Base-by-base conservation (phyloP, 2,113 vertebrate genomes). In the Phrynosoma platyrhinos region DNA sequence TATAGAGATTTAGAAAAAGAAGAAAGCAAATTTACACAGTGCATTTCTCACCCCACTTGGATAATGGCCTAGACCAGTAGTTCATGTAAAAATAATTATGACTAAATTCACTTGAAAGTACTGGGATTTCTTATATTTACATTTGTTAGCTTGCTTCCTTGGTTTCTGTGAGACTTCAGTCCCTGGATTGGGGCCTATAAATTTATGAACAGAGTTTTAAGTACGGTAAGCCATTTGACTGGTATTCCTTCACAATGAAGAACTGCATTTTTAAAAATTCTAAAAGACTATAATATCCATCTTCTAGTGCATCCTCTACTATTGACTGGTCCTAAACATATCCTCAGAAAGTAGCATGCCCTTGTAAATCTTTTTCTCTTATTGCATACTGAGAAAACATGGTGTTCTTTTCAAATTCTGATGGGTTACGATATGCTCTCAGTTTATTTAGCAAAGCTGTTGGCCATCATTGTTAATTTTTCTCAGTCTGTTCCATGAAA, bases 391-490 rank as follows among this genome's bases (percentile, higher is more conserved):
- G 84, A 18, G 42, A 84, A 93, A 79, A 85, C 83, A 69, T 0
- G 1, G 27, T 47, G 83, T 90, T 79, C 82, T 91, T 94, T 89
- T 92, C 89, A 91, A 92, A 92, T 82, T 84, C 89, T 83, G 76
- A 92, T 92, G 85, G 89, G 25, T 89, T 89, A 64, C 62, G 18
- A 91, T 88, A 72, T 81, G 12, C 75, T 94, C 87, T 79, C 89
- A 92, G 92, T 93, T 87, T 90, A 91, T 84, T 90, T 92, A 84
- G 84, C 91, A 91, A 88, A 91, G 83, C 72, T 90, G 91, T 62
- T 91, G 13, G 27, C 32, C 90, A 90, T 64, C 0, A 30, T n/a
- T 0, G 81, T 91, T 94, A 95, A 78, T 94, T 94, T 91, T 95
- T 78, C 92, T 91, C 30, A 68, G 5, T 30, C 89, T 12, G 0